Evolutionary conservation across 2,113 vertebrate genomes (phyloP).

Genomic region (Saiga tatarica): DNA sequence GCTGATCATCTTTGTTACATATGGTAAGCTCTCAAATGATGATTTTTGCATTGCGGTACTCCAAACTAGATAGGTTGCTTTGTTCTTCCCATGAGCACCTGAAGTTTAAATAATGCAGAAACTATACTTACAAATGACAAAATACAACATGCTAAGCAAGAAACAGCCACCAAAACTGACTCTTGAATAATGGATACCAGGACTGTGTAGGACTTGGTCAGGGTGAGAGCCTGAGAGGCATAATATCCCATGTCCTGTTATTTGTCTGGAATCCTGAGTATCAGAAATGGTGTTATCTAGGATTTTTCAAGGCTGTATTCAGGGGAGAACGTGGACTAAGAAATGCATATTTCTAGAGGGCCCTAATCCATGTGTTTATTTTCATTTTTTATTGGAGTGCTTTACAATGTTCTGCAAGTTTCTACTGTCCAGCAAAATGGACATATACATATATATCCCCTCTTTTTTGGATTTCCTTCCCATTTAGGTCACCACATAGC

Average conservation of each 20-base stretch:
- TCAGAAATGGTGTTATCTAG: background rate
- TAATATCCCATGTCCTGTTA: background rate
- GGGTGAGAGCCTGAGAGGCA: background rate
- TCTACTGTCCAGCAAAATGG: background rate
- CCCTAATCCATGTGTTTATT: background rate
- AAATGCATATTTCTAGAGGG: background rate
- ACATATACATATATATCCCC: background rate
- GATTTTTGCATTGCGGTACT: background rate
- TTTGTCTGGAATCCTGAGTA: background rate
- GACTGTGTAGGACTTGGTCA: background rate
- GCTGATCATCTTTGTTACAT: background rate
- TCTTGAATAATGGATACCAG: background rate
- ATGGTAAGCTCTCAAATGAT: background rate
- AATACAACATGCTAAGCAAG: background rate
- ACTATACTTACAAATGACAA: background rate
- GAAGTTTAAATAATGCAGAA: background rate
- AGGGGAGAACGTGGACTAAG: background rate
- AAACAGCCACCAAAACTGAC: background rate
- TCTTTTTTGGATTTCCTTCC: background rate
- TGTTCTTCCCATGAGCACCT: background rate
- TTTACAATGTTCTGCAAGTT: background rate
- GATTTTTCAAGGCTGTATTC: background rate
- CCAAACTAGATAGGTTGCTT: background rate
- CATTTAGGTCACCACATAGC: background rate
- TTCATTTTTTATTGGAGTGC: background rate